Evolutionary conservation across 2,113 vertebrate genomes (phyloP).

Genomic region (Balaeniceps rex): DNA sequence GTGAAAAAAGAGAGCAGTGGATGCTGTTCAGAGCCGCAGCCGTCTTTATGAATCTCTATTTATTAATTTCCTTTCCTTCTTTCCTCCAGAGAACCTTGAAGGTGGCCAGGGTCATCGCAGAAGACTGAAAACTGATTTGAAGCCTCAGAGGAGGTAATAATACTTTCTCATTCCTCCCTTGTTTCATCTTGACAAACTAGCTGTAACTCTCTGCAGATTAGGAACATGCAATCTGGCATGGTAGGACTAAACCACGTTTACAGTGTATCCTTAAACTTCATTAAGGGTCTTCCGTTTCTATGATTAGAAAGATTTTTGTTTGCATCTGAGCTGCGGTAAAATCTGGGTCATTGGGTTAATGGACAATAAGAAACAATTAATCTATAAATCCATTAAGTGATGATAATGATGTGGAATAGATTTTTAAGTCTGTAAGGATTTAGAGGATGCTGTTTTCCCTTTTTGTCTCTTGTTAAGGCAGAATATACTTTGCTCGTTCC

Average conservation of each 20-base stretch:
- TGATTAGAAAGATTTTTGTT: constrained; percentile 5
- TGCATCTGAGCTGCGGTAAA: background rate
- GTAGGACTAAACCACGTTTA: background rate
- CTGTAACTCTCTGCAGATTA: background rate
- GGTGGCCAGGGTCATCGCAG: background rate
- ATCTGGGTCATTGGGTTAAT: constrained; percentile 19
- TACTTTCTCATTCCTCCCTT: constrained; percentile 3
- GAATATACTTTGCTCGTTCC: background rate
- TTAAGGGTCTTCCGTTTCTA: background rate
- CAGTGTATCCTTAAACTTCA: background rate
- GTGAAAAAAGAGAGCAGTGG: background rate
- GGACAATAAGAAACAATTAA: background rate
- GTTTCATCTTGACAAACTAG: constrained; percentile 30
- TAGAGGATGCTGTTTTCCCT: background rate
- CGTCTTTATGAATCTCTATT: constrained; percentile 23
- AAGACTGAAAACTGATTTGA: constrained; percentile 47
- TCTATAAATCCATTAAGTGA: background rate
- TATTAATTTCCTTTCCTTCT: constrained; percentile 38
- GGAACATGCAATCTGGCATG: background rate
- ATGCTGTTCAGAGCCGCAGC: background rate
- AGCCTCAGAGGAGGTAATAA: constrained; percentile 35
- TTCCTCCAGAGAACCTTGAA: constrained; percentile 1
- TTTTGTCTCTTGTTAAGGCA: background rate
- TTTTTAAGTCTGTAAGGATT: background rate
- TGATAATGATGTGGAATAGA: background rate